Percentiles rank a stretch among this genome's conserved stretches.
Evolutionary conservation across 2,113 vertebrate species (phyloP).

Genomic region (Alethe castanea): DNA sequence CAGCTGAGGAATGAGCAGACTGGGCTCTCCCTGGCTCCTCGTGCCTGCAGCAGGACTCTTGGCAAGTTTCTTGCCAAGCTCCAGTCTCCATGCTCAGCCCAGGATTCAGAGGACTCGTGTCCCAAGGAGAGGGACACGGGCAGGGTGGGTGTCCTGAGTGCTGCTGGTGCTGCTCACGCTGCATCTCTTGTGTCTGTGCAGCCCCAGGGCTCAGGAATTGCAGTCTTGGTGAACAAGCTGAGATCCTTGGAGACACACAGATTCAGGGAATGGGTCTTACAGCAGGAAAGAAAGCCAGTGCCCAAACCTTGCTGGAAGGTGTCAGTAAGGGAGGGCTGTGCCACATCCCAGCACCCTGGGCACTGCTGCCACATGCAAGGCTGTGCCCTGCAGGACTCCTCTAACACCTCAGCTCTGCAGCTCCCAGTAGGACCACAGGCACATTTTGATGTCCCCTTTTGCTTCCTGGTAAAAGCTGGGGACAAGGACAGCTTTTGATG

Average conservation of each 20-base stretch:
- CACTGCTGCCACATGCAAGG: background rate
- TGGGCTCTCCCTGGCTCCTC: no score
- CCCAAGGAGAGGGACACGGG: background rate
- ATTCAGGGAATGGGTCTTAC: background rate
- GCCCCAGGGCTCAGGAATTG: background rate
- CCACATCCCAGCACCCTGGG: background rate
- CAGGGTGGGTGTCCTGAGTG: background rate
- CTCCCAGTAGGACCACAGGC: background rate
- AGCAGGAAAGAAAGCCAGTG: background rate
- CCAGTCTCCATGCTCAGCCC: background rate
- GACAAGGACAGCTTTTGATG: background rate
- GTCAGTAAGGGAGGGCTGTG: background rate
- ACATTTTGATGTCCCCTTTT: background rate
- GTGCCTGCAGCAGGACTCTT: no score
- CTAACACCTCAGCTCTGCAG: background rate
- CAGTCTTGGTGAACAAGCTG: background rate
- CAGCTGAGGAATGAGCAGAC: no score
- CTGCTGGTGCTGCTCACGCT: background rate
- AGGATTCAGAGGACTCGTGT: background rate
- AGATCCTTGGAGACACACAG: background rate
- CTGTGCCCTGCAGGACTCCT: background rate
- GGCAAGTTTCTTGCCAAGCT: background rate
- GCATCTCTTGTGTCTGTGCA: background rate
- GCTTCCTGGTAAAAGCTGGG: background rate
- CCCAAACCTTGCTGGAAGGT: background rate